Evolutionary conservation across 2,113 vertebrate species (phyloP), one percentile per base, ranked within the genome.

Genomic region (Acinonyx jubatus): DNA sequence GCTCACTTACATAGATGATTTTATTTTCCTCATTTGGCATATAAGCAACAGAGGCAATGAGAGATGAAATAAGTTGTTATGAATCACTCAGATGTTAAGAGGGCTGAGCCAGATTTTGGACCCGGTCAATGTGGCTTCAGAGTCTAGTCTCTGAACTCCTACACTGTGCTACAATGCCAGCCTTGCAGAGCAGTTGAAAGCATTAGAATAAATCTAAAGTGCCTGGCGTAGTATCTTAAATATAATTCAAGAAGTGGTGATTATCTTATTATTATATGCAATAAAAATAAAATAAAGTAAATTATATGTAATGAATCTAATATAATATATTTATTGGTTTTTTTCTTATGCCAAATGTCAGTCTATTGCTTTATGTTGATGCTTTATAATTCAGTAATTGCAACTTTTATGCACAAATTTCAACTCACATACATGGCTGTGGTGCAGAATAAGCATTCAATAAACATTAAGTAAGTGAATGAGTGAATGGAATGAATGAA

Each of bases 401-500:
- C 57, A 81, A 66, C 38, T 88, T 76, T 66, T 36, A 38, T 14
- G 4, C 63, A 25, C 38, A 13, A 63, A 71, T 92, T 52, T 8
- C 6, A 71, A 74, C 16, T 87, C 52, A 29, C n/a, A 73, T 3
- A 31, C 41, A 55, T 45, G 41, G 84, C 7, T 84, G 5, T 23
- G 29, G 65, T 38, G 2, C 50, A 83, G 68, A 61, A 33, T 29
- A 41, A 87, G 3, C 7, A 31, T 27, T 92, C 29, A n/a, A 23
- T 83, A 87, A 89, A 89, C 31, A 73, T n/a, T n/a, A 45, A 78
- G 25, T 13, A 79, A 96, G 82, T n/a, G 85, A 96, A 81, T 21
- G 61, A 96, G 76, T 97, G 95, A 92, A 78, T 73, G 89, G 84
- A 96, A 89, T 65, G 55, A 96, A 96, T 52, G 69, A 95, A 63